These are phyloP conservation scores for Brotula barbata DNA, from an alignment of 2,797 vertebrate genomes.

Conservation along the genomic window DNA sequence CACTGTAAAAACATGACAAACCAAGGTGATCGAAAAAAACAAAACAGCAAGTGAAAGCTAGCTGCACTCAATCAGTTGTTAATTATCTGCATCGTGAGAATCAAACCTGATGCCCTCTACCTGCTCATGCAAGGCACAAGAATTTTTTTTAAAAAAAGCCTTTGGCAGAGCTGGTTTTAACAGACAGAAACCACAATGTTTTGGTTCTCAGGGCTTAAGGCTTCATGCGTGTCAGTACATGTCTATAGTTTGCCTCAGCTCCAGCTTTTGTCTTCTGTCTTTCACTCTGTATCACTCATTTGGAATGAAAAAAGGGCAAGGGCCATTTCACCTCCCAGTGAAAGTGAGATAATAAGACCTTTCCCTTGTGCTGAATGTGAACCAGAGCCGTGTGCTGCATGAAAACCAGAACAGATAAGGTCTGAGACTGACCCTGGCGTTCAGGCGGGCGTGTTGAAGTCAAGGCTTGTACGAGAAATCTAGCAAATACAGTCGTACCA, in stretches of 20 bases:
- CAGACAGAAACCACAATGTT: constrained; percentile 41
- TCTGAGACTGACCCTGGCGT: constrained; percentile 23
- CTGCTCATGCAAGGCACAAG: constrained; percentile 28
- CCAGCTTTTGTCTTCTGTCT: background rate
- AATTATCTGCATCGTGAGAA: constrained; percentile 30
- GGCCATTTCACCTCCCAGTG: constrained; percentile 30
- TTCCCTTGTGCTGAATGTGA: constrained; percentile 13
- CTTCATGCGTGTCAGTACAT: constrained; percentile 51
- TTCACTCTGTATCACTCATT: constrained; percentile 17
- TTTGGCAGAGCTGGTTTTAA: constrained; percentile 39
- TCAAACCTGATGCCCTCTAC: constrained; percentile 19
- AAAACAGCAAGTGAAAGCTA: constrained; percentile 4
- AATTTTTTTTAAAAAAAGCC: background rate
- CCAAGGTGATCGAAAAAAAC: background rate
- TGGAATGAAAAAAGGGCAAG: constrained; percentile 50
- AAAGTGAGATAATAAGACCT: constrained; percentile 33
- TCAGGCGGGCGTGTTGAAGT: constrained; percentile 36
- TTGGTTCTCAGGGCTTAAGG: constrained; percentile 35
- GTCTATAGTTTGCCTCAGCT: constrained; percentile 31
- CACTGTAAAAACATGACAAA: constrained; percentile 18
- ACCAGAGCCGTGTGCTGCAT: constrained; percentile 11
- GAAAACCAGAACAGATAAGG: constrained; percentile 1
- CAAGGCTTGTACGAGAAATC: constrained; percentile 21
- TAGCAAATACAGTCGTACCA: constrained; percentile 33
- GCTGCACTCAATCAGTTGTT: constrained; percentile 11